These are phyloP conservation scores for Podargus strigoides DNA, from an alignment of 2,797 vertebrate genomes.

Conservation along the genomic window DNA sequence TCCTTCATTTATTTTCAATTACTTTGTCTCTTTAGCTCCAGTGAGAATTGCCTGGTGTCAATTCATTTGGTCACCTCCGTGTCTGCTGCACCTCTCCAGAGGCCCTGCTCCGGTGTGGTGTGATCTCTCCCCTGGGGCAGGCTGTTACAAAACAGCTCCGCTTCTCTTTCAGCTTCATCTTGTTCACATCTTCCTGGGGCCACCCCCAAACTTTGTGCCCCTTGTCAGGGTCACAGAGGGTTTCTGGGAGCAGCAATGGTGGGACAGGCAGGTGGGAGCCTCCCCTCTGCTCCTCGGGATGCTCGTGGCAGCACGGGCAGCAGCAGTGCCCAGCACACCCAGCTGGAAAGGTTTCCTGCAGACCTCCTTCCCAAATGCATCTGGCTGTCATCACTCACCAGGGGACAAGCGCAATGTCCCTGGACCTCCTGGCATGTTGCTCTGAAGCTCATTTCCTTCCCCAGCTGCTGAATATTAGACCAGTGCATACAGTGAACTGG, in stretches of 20 bases:
- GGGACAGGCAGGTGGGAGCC: neutral
- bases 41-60: conserved; percentile 22
- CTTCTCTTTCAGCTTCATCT: neutral
- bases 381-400: fast-evolving
- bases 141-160: conserved; percentile 32
- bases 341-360: neutral
- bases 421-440: neutral
- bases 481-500: neutral
- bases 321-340: too few species aligned
- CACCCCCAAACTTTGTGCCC: neutral
- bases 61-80: conserved; percentile 34
- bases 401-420: neutral
- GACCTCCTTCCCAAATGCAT: neutral
- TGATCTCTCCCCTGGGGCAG: neutral
- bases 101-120: neutral
- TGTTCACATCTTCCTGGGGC: neutral
- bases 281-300: neutral
- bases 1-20: conserved; percentile 69
- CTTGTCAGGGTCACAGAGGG: neutral
- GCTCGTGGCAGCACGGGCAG: fast-evolving
- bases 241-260: neutral
- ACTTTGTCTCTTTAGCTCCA: neutral
- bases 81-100: neutral
- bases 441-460: neutral
- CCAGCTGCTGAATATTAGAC: neutral